Evolutionary conservation across 2,113 vertebrate genomes (phyloP), one percentile per base, ranked within the genome.

Genomic region (Lamprologus callipterus): DNA sequence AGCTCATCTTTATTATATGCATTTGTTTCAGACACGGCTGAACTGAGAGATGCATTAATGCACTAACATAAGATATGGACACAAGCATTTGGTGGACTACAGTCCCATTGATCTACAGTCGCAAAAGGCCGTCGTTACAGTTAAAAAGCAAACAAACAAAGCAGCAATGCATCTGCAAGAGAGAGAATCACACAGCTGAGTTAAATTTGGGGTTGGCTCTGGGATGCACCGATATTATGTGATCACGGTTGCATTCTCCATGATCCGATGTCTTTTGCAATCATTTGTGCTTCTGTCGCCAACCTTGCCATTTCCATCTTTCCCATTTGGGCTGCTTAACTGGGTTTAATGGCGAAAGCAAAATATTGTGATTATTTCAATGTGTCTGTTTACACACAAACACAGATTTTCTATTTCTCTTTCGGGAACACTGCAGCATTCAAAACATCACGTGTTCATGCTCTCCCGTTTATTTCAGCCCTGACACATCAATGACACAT

Each of bases 401-500:
- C 55, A 28, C 51, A 35, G 83, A 51, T 80, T 35, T 54, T 31
- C 21, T 9, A 21, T 57, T 81, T 26, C 57, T 73, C 17, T 23
- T 63, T 35, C 21, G 8, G 45, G 3, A 51, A 78, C 75, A 54
- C 19, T 45, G 57, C 45, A 21, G 85, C 53, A 11, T 84, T 86
- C 19, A 60, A 45, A 88, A 28, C 68, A 84, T 68, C 81, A 60
- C 49, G 73, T 35, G 54, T 78, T 68, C 19, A 40, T 49, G 33
- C 4, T 21, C 17, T 42, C 8, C 42, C 42, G 49, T 89, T 87
- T 85, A 82, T 89, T 85, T 83, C 47, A 80, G 45, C 26, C 33
- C 23, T 80, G 85, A 89, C 81, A 88, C 89, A 87, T 91, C 54
- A 79, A 40, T 78, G 82, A 89, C 80, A 82, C 87, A 90, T 90